These are phyloP conservation scores for Gastrophryne carolinensis DNA, from an alignment of 2,797 vertebrate genomes.

Conservation along the genomic window DNA sequence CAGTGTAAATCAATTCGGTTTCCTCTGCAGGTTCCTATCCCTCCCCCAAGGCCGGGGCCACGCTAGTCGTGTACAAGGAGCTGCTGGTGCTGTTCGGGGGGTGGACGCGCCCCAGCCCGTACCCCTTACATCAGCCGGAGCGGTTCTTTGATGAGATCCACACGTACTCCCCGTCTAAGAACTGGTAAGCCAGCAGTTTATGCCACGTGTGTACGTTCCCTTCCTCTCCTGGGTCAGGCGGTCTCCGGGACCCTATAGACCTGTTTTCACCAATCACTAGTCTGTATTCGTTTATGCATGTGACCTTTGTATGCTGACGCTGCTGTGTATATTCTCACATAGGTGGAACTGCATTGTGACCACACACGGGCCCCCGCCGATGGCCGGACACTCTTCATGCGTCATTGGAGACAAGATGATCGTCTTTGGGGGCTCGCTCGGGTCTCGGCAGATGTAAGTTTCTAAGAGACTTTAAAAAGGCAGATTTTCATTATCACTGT, in stretches of 20 bases:
- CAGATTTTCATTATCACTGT: too few relatives aligned
- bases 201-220: background rate
- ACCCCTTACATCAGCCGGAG: constrained; percentile 95
- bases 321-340: background rate
- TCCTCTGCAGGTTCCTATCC: constrained; percentile 87
- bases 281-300: too few relatives aligned
- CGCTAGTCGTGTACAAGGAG: constrained; percentile 93
- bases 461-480: too few relatives aligned
- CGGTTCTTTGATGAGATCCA: constrained; percentile 98
- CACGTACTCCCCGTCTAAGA: constrained; percentile 96
- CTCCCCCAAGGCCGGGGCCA: constrained; percentile 96
- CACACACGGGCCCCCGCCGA: constrained; percentile 93
- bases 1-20: background rate
- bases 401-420: constrained; percentile 94
- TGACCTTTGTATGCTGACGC: too few relatives aligned
- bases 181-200: constrained; percentile 78
- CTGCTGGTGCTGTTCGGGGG: constrained; percentile 94
- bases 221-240: too few relatives aligned
- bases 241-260: too few relatives aligned
- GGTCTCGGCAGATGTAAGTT: constrained; percentile 94
- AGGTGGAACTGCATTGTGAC: constrained; percentile 99
- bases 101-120: constrained; percentile 96
- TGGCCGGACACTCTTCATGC: constrained; percentile 96
- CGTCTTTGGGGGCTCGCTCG: constrained; percentile 94
- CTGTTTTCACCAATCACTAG: too few relatives aligned